Conservation (phyloP, 1,140 invertebrate species). For the Drosophila punjabiensis region DNA sequence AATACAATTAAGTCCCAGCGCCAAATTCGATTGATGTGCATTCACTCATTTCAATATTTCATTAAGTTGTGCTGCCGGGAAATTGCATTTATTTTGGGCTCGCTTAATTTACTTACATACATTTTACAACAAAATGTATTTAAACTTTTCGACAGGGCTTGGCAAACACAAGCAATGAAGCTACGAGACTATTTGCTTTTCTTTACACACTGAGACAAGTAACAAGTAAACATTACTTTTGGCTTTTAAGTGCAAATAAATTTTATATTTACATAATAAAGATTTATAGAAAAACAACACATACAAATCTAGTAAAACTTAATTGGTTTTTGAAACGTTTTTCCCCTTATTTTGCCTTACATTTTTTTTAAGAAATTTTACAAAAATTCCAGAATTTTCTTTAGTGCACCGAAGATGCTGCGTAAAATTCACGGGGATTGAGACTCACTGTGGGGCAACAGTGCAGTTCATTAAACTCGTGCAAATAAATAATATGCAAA, state of each 20-base stretch:
- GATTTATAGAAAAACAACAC: neutral
- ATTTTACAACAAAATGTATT: neutral
- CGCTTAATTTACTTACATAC: constrained; percentile 14
- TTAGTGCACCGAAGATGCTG: neutral
- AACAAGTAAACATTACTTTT: neutral
- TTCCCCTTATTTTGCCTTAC: neutral
- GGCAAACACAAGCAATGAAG: constrained; percentile 27
- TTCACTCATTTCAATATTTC: constrained; percentile 60
- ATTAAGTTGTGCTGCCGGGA: constrained; percentile 51
- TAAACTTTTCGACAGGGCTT: neutral
- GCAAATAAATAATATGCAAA: constrained; percentile 73
- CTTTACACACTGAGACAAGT: neutral
- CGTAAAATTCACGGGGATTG: neutral
- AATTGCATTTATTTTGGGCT: constrained; percentile 51
- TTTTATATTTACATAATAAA: neutral
- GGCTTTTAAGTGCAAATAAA: neutral
- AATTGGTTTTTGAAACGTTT: neutral
- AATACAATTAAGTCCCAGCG: constrained; percentile 49
- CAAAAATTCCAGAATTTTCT: neutral
- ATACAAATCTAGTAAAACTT: too few relatives aligned
- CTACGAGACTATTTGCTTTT: constrained; percentile 20
- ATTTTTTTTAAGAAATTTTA: neutral
- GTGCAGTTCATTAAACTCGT: constrained; percentile 76
- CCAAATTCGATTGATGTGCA: constrained; percentile 45
- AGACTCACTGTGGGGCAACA: constrained; percentile 12